These are phyloP conservation scores for Volucella zonaria DNA, from an alignment of 2,888 invertebrate genomes.

Conservation along the genomic window DNA sequence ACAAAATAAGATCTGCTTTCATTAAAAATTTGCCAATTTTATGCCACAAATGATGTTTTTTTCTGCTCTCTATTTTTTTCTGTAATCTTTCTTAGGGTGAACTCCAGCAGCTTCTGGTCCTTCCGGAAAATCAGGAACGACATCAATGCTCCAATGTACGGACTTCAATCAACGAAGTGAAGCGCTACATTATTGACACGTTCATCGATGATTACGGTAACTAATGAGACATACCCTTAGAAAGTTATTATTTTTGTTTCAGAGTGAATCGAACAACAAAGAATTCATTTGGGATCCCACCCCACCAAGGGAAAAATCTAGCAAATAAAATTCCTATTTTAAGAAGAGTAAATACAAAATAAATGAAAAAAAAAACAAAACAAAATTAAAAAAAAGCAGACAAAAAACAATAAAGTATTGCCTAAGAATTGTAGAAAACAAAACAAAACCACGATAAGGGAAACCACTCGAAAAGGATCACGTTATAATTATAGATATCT, in stretches of 20 bases:
- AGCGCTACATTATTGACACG: slow-evolving; percentile 82
- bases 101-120: slow-evolving; percentile 80
- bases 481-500: slow-evolving; percentile 60
- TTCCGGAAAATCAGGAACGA: slow-evolving; percentile 81
- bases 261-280: slow-evolving; percentile 22
- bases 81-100: slow-evolving; percentile 78
- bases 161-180: slow-evolving; percentile 82
- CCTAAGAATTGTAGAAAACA: slow-evolving; percentile 49
- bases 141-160: slow-evolving; percentile 81
- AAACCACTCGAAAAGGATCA: slow-evolving; percentile 15
- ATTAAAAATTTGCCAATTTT: no score
- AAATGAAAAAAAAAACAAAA: slow-evolving; percentile 10
- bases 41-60: neutral
- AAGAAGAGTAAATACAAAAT: slow-evolving; percentile 27
- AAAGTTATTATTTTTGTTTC: slow-evolving; percentile 27
- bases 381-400: slow-evolving; percentile 23
- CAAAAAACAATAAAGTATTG: slow-evolving; percentile 69
- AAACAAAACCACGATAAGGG: slow-evolving; percentile 10
- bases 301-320: slow-evolving; percentile 15
- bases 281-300: slow-evolving; percentile 50
- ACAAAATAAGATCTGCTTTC: no score
- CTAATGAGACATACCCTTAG: slow-evolving; percentile 71
- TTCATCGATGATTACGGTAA: slow-evolving; percentile 82
- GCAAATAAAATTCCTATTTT: slow-evolving; percentile 60
- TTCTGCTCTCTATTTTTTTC: neutral